Base-by-base conservation (phyloP, 2,888 invertebrate genomes). In the Arrhopalites spinosus region DNA sequence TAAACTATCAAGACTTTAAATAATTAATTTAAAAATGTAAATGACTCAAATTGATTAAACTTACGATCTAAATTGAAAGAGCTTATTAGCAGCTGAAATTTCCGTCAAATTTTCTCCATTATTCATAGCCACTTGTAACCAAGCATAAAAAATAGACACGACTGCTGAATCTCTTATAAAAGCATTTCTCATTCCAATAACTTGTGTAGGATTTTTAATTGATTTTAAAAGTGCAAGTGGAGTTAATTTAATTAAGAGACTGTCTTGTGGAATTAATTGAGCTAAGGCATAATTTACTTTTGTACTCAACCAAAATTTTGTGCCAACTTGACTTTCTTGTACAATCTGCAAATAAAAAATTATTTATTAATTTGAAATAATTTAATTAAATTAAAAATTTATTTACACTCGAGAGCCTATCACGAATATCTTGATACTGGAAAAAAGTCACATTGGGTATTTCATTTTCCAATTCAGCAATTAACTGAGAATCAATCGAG, bases 91-190 rank as follows among this genome's bases (percentile, higher is more conserved):
- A 2, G 79, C 81, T 13, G 78, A 78, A 17, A 80, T 71, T 71
- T 81, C 90, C 79, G 90, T 90, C 81, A 91, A 84, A 86, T 95
- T 56, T 17, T 56, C 29, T 5, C 77, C 78, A 77, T 83, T 63
- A 2, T 47, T 83, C 83, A 91, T 90, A 85, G 89, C 88, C 74
- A 88, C 86, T 85, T 93, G 92, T 73, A 93, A 86, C 85, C 90
- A 90, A 30, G 90, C 88, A 80, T 96, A 89, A 81, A 94, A 93
- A 83, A 95, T 93, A 85, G 95, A 93, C 87, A 96, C 90, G 0
- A 95, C 95, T 0, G 92, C 93, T 0, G 93, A 95, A 86, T 98
- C 98, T 72, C 92, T 88, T 68, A 96, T 87, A 84, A 96, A 95
- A 0, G 95, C 93, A 67, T 87, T 88, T 81, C 89, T 89, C 94